Evolutionary conservation across 2,113 vertebrate species (phyloP), one percentile per base, ranked within the genome.

Genomic region (Oxyura jamaicensis): DNA sequence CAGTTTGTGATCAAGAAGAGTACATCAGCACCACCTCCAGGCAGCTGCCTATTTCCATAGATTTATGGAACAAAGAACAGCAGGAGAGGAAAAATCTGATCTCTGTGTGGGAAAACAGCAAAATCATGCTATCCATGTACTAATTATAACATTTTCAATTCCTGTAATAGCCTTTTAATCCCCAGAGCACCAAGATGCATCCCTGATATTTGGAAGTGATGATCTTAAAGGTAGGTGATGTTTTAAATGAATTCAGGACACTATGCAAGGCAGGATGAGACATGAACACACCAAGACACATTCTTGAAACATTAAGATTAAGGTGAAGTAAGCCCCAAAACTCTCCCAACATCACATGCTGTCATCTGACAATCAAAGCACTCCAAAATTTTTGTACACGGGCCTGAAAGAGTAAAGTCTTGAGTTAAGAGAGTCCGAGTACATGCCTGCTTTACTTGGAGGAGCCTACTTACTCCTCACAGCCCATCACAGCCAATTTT

Each of bases 1-100:
- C 29, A 31, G 50, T 31, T 77, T 33, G 55, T 44, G 59, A 77
- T 6, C 56, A 67, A 90, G 79, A 81, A 63, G 95, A 95, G 50
- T 79, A 8, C 95, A 2, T 55, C 83, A 96, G 96, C 95, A 97
- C 96, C 96, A 96, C 83, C 96, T 95, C 69, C 95, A 94, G 96
- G 95, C 60, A 89, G 48, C 62, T 52, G 4, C 35, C 5, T 60
- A 36, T 68, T 3, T 13, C 42, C 50, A 65, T 36, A 16, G 6
- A 82, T 11, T 31, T 26, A 26, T 62, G 56, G 55, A 75, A 48
- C 16, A 41, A 55, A 76, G 29, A 50, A 35, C 3, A 7, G 19
- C 12, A n/a, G 23, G 11, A 35, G 18, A 81, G 28, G 33, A 46
- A 73, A 31, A 39, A 12, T 12, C 5, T 39, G 2, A 41, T 46